A percentile compares a stretch with the other conserved stretches of the same genome.
Conservation (phyloP, 2,113 vertebrate genomes). For the Alces alces region DNA sequence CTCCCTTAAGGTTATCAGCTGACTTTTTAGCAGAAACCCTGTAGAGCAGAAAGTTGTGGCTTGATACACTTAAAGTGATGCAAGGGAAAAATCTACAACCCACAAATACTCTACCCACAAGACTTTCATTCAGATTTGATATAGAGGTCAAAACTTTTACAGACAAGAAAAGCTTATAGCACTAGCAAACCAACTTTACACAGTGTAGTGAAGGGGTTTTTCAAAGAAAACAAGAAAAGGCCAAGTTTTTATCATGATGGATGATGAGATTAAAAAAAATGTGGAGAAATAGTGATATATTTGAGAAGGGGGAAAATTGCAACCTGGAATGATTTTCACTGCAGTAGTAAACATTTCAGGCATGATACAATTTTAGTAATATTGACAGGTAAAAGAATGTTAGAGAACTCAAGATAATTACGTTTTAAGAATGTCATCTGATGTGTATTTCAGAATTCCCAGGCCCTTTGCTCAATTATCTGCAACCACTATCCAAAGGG, state of each 20-base stretch:
- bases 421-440: conserved; percentile 30
- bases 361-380: conserved; percentile 65
- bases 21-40: neutral
- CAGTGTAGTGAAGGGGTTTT: neutral
- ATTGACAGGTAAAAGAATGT: conserved; percentile 59
- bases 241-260: conserved; percentile 19
- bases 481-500: neutral
- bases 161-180: neutral
- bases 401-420: conserved; percentile 21
- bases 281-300: conserved; percentile 16
- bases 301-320: conserved; percentile 15
- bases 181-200: neutral
- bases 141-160: neutral
- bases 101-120: neutral
- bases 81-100: neutral
- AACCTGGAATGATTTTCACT: conserved; percentile 15
- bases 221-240: neutral
- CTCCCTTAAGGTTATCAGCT: neutral
- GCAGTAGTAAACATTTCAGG: conserved; percentile 38
- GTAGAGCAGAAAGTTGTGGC: neutral
- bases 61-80: neutral
- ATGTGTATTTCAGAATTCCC: conserved; percentile 37
- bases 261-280: conserved; percentile 47
- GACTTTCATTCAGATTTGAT: neutral
- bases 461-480: neutral